Conservation (phyloP, 2,797 vertebrate genomes). For the Hyperoplus immaculatus region DNA sequence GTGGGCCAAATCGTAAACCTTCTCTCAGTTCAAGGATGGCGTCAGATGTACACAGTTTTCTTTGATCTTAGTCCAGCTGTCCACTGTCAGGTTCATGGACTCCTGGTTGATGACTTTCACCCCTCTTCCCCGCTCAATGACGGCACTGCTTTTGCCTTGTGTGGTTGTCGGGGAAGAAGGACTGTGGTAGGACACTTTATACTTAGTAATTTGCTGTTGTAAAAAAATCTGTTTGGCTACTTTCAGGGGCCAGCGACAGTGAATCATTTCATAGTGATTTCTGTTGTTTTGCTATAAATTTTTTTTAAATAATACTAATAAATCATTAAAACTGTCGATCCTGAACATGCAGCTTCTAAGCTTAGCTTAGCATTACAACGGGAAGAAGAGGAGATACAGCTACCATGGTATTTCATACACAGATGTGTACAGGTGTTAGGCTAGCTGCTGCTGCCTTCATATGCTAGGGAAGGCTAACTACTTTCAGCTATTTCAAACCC, state of each 20-base stretch:
- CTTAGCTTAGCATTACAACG: no score
- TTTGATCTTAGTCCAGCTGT: constrained; percentile 25
- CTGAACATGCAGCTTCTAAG: no score
- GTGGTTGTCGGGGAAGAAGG: not conserved
- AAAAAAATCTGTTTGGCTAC: no score
- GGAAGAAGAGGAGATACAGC: no score
- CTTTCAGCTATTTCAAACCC: not conserved
- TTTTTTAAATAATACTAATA: no score
- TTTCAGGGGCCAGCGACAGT: no score
- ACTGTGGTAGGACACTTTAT: not conserved
- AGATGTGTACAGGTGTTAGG: no score
- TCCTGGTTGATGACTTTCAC: constrained; percentile 6
- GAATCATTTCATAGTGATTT: no score
- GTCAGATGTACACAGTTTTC: not conserved
- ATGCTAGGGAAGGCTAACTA: not conserved
- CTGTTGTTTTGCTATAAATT: no score
- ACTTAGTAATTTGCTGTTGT: not conserved
- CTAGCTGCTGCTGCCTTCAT: not conserved
- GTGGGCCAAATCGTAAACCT: not conserved
- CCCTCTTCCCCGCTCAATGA: not conserved
- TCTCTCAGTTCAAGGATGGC: constrained; percentile 4
- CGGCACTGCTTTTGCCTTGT: not conserved
- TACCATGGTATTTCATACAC: no score
- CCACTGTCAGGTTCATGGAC: not conserved
- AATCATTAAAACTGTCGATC: no score